Percentiles rank a stretch among this genome's conserved stretches.
These are phyloP conservation scores for Bugulina stolonifera DNA, from an alignment of 2,888 invertebrate species.

Conservation along the genomic window DNA sequence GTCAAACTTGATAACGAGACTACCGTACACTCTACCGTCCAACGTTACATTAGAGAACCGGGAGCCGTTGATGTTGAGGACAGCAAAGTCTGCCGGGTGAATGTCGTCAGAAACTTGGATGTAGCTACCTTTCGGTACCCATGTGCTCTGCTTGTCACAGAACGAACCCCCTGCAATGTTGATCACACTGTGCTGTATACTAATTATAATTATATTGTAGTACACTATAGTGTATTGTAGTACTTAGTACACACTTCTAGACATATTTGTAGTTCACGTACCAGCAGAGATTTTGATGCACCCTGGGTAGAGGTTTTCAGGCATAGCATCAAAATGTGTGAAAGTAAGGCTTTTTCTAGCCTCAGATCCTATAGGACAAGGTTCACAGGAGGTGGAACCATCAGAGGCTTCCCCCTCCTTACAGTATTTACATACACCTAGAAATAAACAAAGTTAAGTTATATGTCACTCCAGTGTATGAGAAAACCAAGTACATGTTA, in stretches of 20 bases:
- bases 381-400: conserved; percentile 39
- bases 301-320: conserved; percentile 53
- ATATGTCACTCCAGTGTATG: too few relatives aligned
- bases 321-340: conserved; percentile 55
- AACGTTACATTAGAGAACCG: not conserved
- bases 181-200: too few relatives aligned
- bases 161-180: not conserved
- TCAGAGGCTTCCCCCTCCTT: conserved; percentile 53
- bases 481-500: too few relatives aligned
- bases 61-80: conserved; percentile 3
- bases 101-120: conserved; percentile 2
- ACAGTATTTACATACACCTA: conserved; percentile 55
- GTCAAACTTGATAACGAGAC: not conserved
- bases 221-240: too few relatives aligned
- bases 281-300: conserved; percentile 44
- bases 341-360: conserved; percentile 57
- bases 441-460: too few relatives aligned
- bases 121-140: conserved; percentile 5
- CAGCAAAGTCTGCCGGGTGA: not conserved
- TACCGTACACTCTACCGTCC: conserved; percentile 14
- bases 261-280: too few relatives aligned
- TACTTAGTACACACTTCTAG: too few relatives aligned
- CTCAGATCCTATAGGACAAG: conserved; percentile 53
- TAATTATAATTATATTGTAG: too few relatives aligned
- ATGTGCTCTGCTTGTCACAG: conserved; percentile 22